Conservation (phyloP, 2,797 vertebrate species). For the Bryconaethiops microstoma region DNA sequence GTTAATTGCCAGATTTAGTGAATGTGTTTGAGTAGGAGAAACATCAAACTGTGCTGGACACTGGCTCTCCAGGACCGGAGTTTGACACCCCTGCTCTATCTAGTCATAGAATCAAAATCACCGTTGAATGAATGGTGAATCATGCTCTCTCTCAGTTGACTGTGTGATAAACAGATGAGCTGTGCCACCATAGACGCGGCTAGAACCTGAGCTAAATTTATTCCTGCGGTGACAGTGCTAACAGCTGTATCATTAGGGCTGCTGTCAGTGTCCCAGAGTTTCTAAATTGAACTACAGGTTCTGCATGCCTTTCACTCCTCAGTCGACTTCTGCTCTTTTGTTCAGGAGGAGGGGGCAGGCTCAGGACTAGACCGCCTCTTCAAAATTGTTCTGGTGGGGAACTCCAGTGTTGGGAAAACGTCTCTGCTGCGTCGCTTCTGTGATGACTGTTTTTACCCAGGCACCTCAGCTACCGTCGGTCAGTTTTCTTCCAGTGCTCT, state of each 20-base stretch:
- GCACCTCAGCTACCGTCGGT: constrained; percentile 90
- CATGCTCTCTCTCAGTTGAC: background rate
- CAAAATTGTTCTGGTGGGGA: constrained; percentile 91
- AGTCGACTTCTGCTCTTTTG: constrained; percentile 50
- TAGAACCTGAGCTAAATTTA: background rate
- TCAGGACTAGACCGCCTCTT: constrained; percentile 85
- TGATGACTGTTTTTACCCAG: constrained; percentile 80
- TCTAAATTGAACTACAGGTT: background rate
- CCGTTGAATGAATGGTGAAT: background rate
- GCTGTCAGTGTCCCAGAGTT: background rate
- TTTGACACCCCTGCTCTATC: no score
- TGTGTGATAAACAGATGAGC: background rate
- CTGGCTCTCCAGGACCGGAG: no score
- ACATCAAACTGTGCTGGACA: no score
- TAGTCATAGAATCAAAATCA: background rate
- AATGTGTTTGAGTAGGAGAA: no score
- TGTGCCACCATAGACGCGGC: background rate
- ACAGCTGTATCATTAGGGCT: background rate
- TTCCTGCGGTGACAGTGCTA: background rate
- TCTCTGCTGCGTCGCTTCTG: constrained; percentile 88
- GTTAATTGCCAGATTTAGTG: no score
- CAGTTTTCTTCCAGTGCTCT: constrained; percentile 41
- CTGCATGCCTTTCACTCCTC: background rate
- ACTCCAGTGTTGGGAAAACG: constrained; percentile 92
- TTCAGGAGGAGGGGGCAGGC: constrained; percentile 77